These are phyloP conservation scores for Podotricha telesiphe DNA, from an alignment of 2,888 invertebrate species.

Conservation along the genomic window DNA sequence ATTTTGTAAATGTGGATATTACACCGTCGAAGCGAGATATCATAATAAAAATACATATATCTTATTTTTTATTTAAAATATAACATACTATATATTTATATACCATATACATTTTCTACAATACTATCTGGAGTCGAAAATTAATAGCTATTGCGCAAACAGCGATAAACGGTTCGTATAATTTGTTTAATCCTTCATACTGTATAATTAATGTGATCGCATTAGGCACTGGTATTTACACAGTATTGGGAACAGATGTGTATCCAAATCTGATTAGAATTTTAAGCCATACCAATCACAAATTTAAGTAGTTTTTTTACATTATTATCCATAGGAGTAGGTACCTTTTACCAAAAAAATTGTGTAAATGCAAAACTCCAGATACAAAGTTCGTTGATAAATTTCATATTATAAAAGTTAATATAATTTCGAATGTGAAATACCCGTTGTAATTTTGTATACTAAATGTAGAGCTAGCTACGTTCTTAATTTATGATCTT, in stretches of 20 bases:
- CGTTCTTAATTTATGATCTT: too few species aligned
- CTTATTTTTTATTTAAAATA: background rate
- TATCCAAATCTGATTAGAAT: constrained; percentile 15
- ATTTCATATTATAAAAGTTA: too few species aligned
- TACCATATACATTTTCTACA: background rate
- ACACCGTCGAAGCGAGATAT: background rate
- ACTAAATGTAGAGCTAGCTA: too few species aligned
- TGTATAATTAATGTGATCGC: constrained; percentile 28
- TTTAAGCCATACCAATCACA: background rate
- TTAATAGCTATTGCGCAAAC: constrained; percentile 10
- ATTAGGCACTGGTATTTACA: constrained; percentile 17
- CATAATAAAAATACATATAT: background rate
- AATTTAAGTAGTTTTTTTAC: background rate
- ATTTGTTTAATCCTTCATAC: constrained; percentile 15
- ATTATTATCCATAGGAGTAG: background rate
- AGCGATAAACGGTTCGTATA: constrained; percentile 20
- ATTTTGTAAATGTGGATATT: background rate
- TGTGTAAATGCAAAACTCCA: too few species aligned
- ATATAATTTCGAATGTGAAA: too few species aligned
- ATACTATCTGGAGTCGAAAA: constrained; percentile 6
- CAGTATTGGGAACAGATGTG: constrained; percentile 17
- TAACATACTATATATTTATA: background rate
- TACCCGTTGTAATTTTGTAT: too few species aligned
- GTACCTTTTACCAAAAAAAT: too few species aligned
- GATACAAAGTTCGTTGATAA: too few species aligned